Conservation (phyloP, 2,888 invertebrate species). For the Orchesellides sinensis region DNA sequence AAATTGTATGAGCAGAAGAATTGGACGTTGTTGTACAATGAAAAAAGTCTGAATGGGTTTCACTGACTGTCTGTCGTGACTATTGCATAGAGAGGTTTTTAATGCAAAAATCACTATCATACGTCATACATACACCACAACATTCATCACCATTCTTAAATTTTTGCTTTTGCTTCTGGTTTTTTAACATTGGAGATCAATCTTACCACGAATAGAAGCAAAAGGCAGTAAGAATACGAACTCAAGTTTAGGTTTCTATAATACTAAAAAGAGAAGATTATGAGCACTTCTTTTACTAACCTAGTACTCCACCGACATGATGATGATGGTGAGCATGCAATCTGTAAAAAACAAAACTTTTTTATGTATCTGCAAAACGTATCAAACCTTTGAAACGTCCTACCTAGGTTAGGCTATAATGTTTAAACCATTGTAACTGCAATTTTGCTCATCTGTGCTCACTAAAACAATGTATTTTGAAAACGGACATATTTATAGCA, state of each 20-base stretch:
- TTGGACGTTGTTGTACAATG: not conserved
- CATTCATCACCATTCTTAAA: not conserved
- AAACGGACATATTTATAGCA: not conserved
- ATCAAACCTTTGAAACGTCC: too few relatives aligned
- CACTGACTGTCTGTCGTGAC: not conserved
- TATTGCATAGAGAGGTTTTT: conserved; percentile 1
- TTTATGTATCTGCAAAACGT: too few relatives aligned
- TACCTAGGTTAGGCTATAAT: too few relatives aligned
- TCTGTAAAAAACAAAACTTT: not conserved
- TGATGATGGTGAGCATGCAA: not conserved
- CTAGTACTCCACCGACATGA: conserved; percentile 32
- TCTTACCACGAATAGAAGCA: not conserved
- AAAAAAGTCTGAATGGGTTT: not conserved
- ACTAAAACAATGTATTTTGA: not conserved
- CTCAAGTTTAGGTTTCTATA: not conserved
- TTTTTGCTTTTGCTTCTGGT: conserved; percentile 4
- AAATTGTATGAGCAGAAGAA: not conserved
- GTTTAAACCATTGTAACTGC: not conserved
- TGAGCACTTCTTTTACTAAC: conserved; percentile 19
- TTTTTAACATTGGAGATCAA: not conserved
- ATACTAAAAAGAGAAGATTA: not conserved
- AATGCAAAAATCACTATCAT: not conserved
- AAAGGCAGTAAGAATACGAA: not conserved
- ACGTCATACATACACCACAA: not conserved
- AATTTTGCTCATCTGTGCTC: not conserved